Evolutionary conservation across 2,113 vertebrate species (phyloP).

Genomic region (Stigmatopora nigra): DNA sequence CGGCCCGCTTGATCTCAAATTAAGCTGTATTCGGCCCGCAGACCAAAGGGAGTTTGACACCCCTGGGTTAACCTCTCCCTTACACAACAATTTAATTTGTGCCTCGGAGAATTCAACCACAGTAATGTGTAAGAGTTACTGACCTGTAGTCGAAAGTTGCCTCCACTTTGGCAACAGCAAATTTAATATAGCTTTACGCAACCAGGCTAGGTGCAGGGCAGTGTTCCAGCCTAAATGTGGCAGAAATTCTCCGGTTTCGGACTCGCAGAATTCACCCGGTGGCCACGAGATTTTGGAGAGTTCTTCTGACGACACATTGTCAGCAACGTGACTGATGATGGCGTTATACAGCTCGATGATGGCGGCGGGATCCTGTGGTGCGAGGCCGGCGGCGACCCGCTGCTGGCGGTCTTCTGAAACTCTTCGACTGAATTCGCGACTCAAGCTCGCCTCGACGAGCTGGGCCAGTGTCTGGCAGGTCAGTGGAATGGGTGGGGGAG

Average conservation of each 20-base stretch:
- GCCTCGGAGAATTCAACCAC: too few species aligned
- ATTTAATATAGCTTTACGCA: constrained; percentile 76
- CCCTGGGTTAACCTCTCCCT: too few species aligned
- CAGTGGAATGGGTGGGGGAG: constrained; percentile 66
- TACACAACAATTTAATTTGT: too few species aligned
- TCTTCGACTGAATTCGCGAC: constrained; percentile 74
- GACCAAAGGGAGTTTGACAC: too few species aligned
- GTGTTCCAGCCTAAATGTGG: constrained; percentile 84
- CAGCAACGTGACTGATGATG: constrained; percentile 74
- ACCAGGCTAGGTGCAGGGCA: constrained; percentile 77
- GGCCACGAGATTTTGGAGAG: constrained; percentile 84
- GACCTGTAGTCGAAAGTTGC: constrained; percentile 69
- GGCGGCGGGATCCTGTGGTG: constrained; percentile 69
- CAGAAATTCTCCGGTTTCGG: constrained; percentile 67
- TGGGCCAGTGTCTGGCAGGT: constrained; percentile 79
- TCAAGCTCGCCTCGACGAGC: constrained; percentile 76
- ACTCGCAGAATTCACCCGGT: constrained; percentile 75
- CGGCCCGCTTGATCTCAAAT: too few species aligned
- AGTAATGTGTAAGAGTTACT: neutral
- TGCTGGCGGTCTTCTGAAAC: constrained; percentile 75
- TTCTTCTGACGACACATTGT: constrained; percentile 70
- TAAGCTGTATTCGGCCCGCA: too few species aligned
- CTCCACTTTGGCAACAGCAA: constrained; percentile 84
- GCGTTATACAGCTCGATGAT: constrained; percentile 83
- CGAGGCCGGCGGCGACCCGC: constrained; percentile 61